These are phyloP conservation scores for Liparis tanakae DNA, from an alignment of 2,797 vertebrate genomes.

Conservation along the genomic window DNA sequence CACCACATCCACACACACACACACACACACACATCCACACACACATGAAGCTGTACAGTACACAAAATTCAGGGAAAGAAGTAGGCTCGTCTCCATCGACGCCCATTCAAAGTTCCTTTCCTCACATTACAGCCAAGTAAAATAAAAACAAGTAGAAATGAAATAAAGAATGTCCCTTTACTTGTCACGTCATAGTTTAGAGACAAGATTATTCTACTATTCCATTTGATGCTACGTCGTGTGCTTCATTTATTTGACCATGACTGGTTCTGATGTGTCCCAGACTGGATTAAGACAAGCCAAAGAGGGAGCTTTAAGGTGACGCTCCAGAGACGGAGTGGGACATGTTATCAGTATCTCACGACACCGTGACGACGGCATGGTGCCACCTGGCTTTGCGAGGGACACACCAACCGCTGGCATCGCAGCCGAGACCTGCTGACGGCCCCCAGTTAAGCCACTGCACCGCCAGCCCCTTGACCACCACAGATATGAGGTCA, in stretches of 20 bases:
- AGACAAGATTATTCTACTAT: not conserved
- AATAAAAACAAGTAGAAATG: too few relatives aligned
- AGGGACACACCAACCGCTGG: not conserved
- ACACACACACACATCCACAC: too few relatives aligned
- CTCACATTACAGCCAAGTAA: too few relatives aligned
- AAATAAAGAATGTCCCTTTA: too few relatives aligned
- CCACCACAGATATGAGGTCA: not conserved
- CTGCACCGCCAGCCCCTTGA: not conserved
- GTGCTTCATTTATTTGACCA: slow-evolving; percentile 1
- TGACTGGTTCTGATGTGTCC: not conserved
- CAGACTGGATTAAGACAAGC: slow-evolving; percentile 4
- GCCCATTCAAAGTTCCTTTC: too few relatives aligned
- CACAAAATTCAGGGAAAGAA: too few relatives aligned
- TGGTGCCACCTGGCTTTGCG: not conserved
- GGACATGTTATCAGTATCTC: not conserved
- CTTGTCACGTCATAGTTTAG: too few relatives aligned
- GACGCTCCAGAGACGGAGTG: not conserved
- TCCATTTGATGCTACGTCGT: not conserved
- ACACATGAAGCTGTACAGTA: too few relatives aligned
- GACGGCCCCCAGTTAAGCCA: not conserved
- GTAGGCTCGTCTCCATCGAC: too few relatives aligned
- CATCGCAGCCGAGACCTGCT: not conserved
- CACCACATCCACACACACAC: too few relatives aligned
- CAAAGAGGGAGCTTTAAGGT: not conserved
- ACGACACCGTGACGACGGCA: not conserved